Conservation (phyloP, 2,888 invertebrate species). For the Sinopyrophorus schimmeli region DNA sequence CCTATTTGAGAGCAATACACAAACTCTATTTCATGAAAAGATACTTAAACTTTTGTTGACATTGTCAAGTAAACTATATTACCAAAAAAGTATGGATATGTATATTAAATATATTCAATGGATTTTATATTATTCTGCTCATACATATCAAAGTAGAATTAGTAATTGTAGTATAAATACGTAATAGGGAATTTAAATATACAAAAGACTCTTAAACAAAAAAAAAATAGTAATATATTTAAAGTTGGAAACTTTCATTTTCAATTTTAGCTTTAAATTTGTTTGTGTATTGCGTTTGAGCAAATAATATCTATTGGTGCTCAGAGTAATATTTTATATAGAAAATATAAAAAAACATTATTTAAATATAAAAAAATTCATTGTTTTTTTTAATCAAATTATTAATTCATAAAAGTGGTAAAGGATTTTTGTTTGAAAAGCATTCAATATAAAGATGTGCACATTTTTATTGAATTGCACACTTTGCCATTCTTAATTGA, state of each 20-base stretch:
- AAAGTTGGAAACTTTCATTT: no score
- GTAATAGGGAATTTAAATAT: conserved; percentile 13
- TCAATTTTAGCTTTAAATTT: conserved; percentile 26
- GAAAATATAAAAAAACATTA: conserved; percentile 22
- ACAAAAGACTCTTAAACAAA: conserved; percentile 4
- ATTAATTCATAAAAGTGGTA: no score
- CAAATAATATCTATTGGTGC: conserved; percentile 46
- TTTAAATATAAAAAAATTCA: conserved; percentile 11
- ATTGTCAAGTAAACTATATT: no score
- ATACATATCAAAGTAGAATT: conserved; percentile 51
- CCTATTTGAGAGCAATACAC: conserved; percentile 28
- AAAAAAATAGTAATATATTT: conserved; percentile 6
- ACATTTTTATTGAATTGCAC: no score
- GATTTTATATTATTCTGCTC: conserved; percentile 49
- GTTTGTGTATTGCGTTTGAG: conserved; percentile 41
- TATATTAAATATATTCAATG: no score
- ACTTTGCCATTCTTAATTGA: no score
- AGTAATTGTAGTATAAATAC: conserved; percentile 22
- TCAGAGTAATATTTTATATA: conserved; percentile 40
- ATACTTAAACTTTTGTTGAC: no score
- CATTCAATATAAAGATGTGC: no score
- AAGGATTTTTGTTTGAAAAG: no score
- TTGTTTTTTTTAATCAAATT: no score
- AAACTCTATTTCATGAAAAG: conserved; percentile 19
- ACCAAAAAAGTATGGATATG: no score